Evolutionary conservation across 1,140 invertebrate genomes (phyloP), one percentile per base, ranked within the genome.

Genomic region (Formica selysi): DNA sequence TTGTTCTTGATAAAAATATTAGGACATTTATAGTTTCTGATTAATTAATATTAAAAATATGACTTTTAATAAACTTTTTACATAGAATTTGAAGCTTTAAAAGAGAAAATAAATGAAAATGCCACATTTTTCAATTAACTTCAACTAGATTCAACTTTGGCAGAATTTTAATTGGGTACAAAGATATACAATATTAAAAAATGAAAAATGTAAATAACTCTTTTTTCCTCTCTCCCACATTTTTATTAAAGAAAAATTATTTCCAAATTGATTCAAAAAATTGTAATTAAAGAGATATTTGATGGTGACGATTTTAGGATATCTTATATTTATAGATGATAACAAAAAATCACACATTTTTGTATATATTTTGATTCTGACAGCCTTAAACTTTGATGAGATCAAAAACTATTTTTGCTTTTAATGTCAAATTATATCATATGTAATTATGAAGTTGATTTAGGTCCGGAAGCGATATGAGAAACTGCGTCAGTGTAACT

Each of bases 391-490:
- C 62, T 76, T 89, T 86, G 68, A 89, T 67, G 73, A 76, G 41
- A 74, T 59, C 48, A 62, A 86, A 70, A 54, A 57, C 51, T 54
- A 74, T 61, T 59, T 68, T 76, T 84, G 85, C 86, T 89, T 70
- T 76, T 80, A 57, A 59, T 48, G 32, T 16, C 68, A 64, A 62
- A 89, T 89, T 86, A 80, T 73, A 78, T 80, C 68, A 89, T 81
- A 71, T 19, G 62, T 88, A 78, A 76, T 81, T 76, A 81, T 44
- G 54, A 73, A 89, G 83, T 86, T 89, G 87, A 89, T 81, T 89
- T 86, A 89, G 54, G 62, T 76, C 76, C 64, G 76, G 87, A 64
- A 89, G 85, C 62, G 87, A 80, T 80, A 57, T 36, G 48, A 10
- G 65, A 22, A 80, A 80, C 65, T 70, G 65, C 22, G 26, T 65